Evolutionary conservation across 2,888 invertebrate species (phyloP), one percentile per base, ranked within the genome.

Genomic region (Caenorhabditis japonica): DNA sequence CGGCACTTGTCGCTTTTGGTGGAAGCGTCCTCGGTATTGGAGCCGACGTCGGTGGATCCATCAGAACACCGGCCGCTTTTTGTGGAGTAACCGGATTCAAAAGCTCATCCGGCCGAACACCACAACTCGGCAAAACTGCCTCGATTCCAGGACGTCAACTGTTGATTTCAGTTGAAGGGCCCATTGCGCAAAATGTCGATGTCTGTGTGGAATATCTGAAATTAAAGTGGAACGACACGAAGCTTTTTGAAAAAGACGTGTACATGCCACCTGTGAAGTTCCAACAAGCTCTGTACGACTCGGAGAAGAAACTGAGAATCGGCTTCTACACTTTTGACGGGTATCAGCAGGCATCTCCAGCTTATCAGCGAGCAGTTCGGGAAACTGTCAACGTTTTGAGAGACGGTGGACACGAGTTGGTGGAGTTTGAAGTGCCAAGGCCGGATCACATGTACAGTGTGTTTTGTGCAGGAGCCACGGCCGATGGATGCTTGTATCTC

Each of bases 21-120:
- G 90, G 89, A 0, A 88, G 89, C 3, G 74, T 89, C 1, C 76
- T 90, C 13, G 90, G 90, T 3, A 85, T 89, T n/a, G 89, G 89
- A 2, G 87, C 87, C 19, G 90, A 90, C 70, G 86, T 90, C 23
- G 90, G 89, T 3, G 90, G 90, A 23, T 89, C 89, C 76, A 84
- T 90, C 21, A 84, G 90, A 12, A 88, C 89, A 38, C 90, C 90
- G 0, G 87, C 89, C n/a, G 84, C 88, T 69, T 88, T 89, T 80
- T 89, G 89, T 84, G 90, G 90, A 0, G 36, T 78, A 19, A 59
- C 66, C 17, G 79, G 79, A 2, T 76, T 78, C 60, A 78, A 78
- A 21, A 62, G 61, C 27, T 69, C 56, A 2, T 62, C 74, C 27
- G 53, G 62, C 8, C 49, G 75, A 5, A 27, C 49, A 1, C 52